These are phyloP conservation scores for Enteromius unitaeniatus DNA, from an alignment of 2,797 vertebrate genomes.

Conservation along the genomic window DNA sequence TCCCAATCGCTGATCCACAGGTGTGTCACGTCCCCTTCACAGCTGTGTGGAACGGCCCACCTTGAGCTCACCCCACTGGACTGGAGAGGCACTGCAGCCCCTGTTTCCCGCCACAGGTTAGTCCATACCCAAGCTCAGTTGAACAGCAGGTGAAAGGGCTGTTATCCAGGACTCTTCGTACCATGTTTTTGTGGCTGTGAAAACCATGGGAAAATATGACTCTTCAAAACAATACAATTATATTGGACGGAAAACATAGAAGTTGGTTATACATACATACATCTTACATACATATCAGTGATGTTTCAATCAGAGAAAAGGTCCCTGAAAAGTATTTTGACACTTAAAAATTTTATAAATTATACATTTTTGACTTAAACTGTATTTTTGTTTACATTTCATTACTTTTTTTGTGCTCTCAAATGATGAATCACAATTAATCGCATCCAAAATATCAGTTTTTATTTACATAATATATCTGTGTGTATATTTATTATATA, in stretches of 20 bases:
- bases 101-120: conserved; percentile 37
- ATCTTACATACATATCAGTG: background rate
- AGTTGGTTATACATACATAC: background rate
- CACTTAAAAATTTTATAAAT: background rate
- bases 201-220: conserved; percentile 28
- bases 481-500: no score
- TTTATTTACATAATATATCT: no score
- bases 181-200: conserved; percentile 65
- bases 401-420: no score
- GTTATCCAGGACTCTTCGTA: conserved; percentile 66
- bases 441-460: no score
- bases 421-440: no score
- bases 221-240: background rate
- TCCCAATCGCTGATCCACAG: conserved; percentile 39
- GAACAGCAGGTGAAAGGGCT: conserved; percentile 5
- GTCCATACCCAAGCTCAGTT: conserved; percentile 59
- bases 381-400: no score
- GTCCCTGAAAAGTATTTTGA: background rate
- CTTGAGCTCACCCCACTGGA: conserved; percentile 6
- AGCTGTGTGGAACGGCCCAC: background rate
- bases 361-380: background rate
- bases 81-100: conserved; percentile 5
- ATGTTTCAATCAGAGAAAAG: background rate
- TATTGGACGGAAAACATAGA: background rate
- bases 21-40: conserved; percentile 32